Conservation (phyloP, 2,113 vertebrate genomes). For the Megaleporinus macrocephalus region DNA sequence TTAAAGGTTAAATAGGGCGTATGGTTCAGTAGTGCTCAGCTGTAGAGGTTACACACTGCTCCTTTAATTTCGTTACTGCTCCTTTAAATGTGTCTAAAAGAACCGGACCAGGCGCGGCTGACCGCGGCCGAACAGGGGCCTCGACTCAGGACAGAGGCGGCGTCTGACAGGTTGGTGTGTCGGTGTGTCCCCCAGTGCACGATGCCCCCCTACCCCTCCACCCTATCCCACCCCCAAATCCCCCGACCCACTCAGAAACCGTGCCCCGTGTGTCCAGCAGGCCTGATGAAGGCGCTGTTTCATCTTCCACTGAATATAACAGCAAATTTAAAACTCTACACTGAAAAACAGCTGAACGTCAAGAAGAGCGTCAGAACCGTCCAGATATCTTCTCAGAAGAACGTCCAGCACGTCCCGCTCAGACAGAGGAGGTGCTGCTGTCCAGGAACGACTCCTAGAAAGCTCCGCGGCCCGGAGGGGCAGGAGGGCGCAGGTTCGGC, state of each 20-base stretch:
- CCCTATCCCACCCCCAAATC: too few species aligned
- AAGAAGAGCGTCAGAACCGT: conserved; percentile 2
- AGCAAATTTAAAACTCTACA: conserved; percentile 11
- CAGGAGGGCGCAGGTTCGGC: background rate
- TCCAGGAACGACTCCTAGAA: background rate
- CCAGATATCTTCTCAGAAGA: conserved; percentile 8
- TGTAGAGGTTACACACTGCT: too few species aligned
- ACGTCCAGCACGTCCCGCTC: background rate
- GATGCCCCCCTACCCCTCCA: too few species aligned
- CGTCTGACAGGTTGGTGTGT: background rate
- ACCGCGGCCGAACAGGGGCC: too few species aligned
- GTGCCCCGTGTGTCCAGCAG: background rate
- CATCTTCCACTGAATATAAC: background rate
- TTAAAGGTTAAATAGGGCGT: too few species aligned
- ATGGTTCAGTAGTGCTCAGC: too few species aligned
- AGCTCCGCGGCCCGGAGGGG: background rate
- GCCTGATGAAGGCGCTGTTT: conserved; percentile 13
- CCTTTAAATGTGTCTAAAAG: too few species aligned
- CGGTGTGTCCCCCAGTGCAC: background rate
- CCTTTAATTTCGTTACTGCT: too few species aligned
- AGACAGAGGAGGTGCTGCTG: background rate
- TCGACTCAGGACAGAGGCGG: too few species aligned
- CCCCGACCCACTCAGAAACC: background rate
- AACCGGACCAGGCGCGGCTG: too few species aligned
- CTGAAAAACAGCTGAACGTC: background rate